These are phyloP conservation scores for Lochmaea crataegi DNA, from an alignment of 2,888 invertebrate genomes.

Conservation along the genomic window DNA sequence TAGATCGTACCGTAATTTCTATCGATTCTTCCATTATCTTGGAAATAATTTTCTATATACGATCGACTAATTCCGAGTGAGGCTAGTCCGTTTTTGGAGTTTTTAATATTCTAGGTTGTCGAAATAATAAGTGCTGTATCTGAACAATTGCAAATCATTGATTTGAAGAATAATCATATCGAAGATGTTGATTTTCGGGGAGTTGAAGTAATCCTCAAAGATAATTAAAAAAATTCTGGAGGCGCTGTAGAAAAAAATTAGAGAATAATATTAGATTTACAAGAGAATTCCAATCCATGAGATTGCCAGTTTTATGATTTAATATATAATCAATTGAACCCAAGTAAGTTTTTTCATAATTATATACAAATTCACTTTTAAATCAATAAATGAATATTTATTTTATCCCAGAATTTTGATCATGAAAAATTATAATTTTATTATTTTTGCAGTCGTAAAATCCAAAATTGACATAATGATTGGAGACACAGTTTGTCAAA, in stretches of 20 bases:
- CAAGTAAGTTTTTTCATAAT: constrained; percentile 35
- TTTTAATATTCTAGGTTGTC: neutral
- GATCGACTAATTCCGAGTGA: too few relatives aligned
- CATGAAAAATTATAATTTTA: too few relatives aligned
- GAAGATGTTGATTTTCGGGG: constrained; percentile 17
- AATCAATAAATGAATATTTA: neutral
- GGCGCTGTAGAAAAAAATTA: neutral
- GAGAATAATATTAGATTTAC: constrained; percentile 65
- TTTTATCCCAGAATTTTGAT: too few relatives aligned
- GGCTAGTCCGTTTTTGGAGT: too few relatives aligned
- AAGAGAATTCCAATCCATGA: constrained; percentile 73
- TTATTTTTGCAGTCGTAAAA: constrained; percentile 17
- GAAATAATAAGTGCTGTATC: neutral
- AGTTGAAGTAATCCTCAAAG: constrained; percentile 12
- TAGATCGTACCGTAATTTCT: too few relatives aligned
- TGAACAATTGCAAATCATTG: constrained; percentile 68
- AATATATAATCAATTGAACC: constrained; percentile 63
- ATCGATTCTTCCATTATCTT: too few relatives aligned
- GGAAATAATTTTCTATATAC: too few relatives aligned
- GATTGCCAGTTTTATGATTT: constrained; percentile 71
- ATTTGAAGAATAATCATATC: constrained; percentile 67
- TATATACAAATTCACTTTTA: too few relatives aligned
- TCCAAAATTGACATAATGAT: constrained; percentile 21
- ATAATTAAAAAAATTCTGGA: constrained; percentile 14
- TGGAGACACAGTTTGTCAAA: constrained; percentile 43